Evolutionary conservation across 2,888 invertebrate species (phyloP), one percentile per base, ranked within the genome.

Genomic region (Drosophila flavopinicola): DNA sequence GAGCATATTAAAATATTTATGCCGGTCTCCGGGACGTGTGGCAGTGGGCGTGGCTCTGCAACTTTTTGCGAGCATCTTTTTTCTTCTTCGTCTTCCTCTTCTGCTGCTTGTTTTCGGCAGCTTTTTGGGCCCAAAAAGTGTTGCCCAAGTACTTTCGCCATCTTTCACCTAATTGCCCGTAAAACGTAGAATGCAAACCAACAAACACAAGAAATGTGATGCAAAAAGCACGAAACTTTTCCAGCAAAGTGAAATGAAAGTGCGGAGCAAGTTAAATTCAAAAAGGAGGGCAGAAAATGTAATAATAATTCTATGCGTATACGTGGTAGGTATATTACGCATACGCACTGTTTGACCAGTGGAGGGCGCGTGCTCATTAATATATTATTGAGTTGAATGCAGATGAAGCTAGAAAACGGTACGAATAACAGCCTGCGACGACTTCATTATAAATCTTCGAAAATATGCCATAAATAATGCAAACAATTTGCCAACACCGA

Each of bases 391-490:
- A 71, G 71, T 67, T 65, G 54, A 70, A 71, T 75, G 71, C 71
- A 73, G 75, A 72, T 72, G 70, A 64, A 75, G 64, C 70, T 72
- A 68, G 58, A 41, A 75, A 72, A 25, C 54, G 41, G 54, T 13
- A 75, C 70, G 59, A 65, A 65, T 70, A 58, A 38, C 75, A 54
- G 61, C 25, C 59, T 45, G 66, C 60, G 63, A 85, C 60, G 63
- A 85, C 85, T 85, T 82, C 86, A 80, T 80, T 80, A 85, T 84
- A 86, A 85, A 84, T 80, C 86, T 79, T 86, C 70, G 84, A 86
- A 85, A 80, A 86, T 85, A 86, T 83, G 70, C 86, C 80, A 80
- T 80, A 83, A 80, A 80, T 80, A 80, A 80, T 80, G 84, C 84
- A 80, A 79, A 79, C 84, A 79, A 83, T 83, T 79, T 85, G 70